Evolutionary conservation across 1,140 invertebrate genomes (phyloP).

Genomic region (Melitaea cinxia): DNA sequence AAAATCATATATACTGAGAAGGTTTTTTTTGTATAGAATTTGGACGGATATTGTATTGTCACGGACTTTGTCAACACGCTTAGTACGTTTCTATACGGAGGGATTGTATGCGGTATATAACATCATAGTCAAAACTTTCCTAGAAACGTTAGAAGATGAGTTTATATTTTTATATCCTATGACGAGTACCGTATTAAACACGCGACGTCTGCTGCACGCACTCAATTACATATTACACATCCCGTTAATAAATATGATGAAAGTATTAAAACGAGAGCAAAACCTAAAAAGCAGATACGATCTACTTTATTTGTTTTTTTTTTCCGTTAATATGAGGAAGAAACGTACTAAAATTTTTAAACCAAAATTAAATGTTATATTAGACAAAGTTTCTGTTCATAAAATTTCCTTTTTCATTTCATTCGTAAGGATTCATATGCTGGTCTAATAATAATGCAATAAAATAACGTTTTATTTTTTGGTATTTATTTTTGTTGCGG

Average conservation of each 20-base stretch:
- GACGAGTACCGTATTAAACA: slow-evolving; percentile 24
- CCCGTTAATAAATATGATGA: slow-evolving; percentile 36
- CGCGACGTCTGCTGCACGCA: slow-evolving; percentile 22
- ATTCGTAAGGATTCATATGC: too few relatives aligned
- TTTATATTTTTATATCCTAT: slow-evolving; percentile 13
- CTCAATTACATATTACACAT: slow-evolving; percentile 29
- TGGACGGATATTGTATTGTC: too few relatives aligned
- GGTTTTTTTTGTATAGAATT: too few relatives aligned
- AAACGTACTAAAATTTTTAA: too few relatives aligned
- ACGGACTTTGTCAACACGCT: neutral
- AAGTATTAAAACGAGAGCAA: slow-evolving; percentile 33
- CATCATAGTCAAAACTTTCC: neutral
- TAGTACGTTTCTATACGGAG: neutral
- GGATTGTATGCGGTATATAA: neutral
- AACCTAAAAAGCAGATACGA: slow-evolving; percentile 14
- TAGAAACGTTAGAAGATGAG: neutral
- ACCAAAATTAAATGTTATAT: too few relatives aligned
- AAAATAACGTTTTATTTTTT: too few relatives aligned
- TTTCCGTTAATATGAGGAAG: too few relatives aligned
- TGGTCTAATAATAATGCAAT: too few relatives aligned
- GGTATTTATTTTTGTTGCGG: too few relatives aligned
- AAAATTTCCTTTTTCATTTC: too few relatives aligned
- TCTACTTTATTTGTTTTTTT: slow-evolving; percentile 21
- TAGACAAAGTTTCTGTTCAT: too few relatives aligned
- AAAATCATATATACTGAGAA: too few relatives aligned